Conservation (phyloP, 2,113 vertebrate species). For the Gallinago media region DNA sequence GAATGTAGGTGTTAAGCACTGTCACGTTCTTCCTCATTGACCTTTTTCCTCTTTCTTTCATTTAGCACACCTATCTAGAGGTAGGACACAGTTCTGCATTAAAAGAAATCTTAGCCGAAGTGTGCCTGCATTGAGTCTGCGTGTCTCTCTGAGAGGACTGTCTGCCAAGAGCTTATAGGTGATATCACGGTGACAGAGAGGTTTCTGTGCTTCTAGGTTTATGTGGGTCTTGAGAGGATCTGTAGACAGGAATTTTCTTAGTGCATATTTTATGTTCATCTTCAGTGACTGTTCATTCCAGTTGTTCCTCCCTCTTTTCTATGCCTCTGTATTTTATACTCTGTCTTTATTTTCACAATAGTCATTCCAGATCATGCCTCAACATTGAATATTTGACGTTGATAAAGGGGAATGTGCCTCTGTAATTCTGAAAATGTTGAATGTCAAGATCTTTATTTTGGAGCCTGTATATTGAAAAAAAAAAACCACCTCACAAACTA, state of each 20-base stretch:
- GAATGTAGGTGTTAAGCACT: not conserved
- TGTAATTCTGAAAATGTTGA: not conserved
- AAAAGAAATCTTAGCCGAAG: not conserved
- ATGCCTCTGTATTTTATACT: not conserved
- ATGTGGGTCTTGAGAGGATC: not conserved
- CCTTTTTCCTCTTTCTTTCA: not conserved
- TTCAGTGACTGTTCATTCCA: not conserved
- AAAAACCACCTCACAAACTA: too few relatives aligned
- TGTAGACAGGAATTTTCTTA: not conserved
- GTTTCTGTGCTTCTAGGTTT: not conserved
- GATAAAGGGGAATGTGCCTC: not conserved
- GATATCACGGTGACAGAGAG: not conserved
- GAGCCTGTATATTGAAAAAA: not conserved
- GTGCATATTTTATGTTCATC: not conserved
- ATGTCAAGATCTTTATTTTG: not conserved
- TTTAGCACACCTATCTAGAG: not conserved
- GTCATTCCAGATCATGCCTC: not conserved
- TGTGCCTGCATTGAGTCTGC: not conserved
- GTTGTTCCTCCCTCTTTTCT: not conserved
- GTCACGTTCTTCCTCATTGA: not conserved
- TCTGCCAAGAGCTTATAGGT: not conserved
- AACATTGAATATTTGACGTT: not conserved
- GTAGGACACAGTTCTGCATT: not conserved
- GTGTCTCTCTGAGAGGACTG: fast-evolving
- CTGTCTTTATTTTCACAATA: not conserved